Base-by-base conservation (phyloP, 2,888 invertebrate species). In the Reticulitermes lucifugus region DNA sequence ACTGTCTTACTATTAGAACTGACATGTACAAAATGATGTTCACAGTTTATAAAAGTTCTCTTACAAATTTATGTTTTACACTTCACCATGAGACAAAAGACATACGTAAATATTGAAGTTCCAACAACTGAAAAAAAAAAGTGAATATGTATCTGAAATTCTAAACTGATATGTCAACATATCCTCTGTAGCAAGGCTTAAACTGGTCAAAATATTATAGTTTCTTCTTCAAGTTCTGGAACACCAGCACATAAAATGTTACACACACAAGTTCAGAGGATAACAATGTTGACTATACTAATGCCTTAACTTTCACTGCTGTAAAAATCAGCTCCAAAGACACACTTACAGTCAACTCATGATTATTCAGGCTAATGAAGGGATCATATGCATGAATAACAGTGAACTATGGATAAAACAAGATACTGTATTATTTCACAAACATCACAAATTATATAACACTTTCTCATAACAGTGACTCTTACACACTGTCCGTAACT, bases 271-370 rank as follows among this genome's bases (percentile, higher is more conserved):
- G 41, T 35, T 73, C 21, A 4, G 41, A 41, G 29, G 29, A 41
- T n/a, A 46, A 77, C 41, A 22, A 77, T 77, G 41, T 77, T 22
- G 77, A 77, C 51, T 77, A 77, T n/a, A 77, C 2, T 77, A 25
- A 55, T 55, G 55, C 18, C 65, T 77, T 77, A n/a, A 21, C 21
- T 77, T 77, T 77, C 77, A 77, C 22, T 70, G 81, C 81, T 81
- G 70, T 80, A 60, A 81, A 77, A 81, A 41, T 81, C 81, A 81
- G 81, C 81, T 43, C 21, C 59, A 46, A 81, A 81, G 43, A 81
- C 81, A 81, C 43, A 4, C 4, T 2, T 35, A 35, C 35, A 35
- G 35, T 35, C 35, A 35, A 35, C 35, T 35, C 35, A 35, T 35
- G 35, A 35, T 35, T 35, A 35, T 35, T 35, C 3, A 35, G 35